Conservation (phyloP, 2,888 invertebrate species). For the Mimas tiliae region DNA sequence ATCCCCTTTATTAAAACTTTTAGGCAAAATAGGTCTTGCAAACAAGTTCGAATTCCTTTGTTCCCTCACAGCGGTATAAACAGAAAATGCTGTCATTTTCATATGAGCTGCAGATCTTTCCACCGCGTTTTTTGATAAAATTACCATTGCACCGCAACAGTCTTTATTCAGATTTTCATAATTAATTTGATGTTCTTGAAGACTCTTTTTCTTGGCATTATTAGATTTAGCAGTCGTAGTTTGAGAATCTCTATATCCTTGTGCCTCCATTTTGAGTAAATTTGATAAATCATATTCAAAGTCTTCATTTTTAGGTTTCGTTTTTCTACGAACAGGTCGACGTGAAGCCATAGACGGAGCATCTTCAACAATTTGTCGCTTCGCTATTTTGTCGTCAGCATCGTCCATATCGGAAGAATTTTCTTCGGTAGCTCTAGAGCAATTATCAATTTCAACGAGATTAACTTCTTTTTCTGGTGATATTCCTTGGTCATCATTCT, state of each 20-base stretch:
- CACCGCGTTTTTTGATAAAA: slow-evolving; percentile 67
- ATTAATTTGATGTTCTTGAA: slow-evolving; percentile 51
- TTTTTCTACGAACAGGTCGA: slow-evolving; percentile 87
- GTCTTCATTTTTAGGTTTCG: slow-evolving; percentile 87
- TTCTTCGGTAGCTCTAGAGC: slow-evolving; percentile 72
- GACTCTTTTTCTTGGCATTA: slow-evolving; percentile 63
- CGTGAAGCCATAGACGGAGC: slow-evolving; percentile 61
- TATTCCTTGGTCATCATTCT: slow-evolving; percentile 44
- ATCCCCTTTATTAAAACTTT: slow-evolving; percentile 55
- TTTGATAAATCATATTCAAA: slow-evolving; percentile 89
- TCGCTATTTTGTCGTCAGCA: slow-evolving; percentile 60
- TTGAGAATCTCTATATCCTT: slow-evolving; percentile 75
- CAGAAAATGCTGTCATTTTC: slow-evolving; percentile 55
- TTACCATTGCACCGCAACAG: slow-evolving; percentile 67
- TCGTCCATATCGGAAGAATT: slow-evolving; percentile 80
- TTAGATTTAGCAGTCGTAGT: slow-evolving; percentile 52
- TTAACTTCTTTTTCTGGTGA: slow-evolving; percentile 49
- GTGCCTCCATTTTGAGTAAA: slow-evolving; percentile 81
- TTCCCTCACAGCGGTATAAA: slow-evolving; percentile 47
- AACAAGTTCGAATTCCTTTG: slow-evolving; percentile 62
- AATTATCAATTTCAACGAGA: slow-evolving; percentile 51
- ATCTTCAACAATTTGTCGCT: slow-evolving; percentile 43
- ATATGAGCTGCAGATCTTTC: slow-evolving; percentile 65
- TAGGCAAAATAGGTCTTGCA: slow-evolving; percentile 71
- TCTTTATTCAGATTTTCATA: slow-evolving; percentile 68